Percentiles rank a stretch among this genome's conserved stretches.
phyloP scores from a whole-genome alignment of 1,140 invertebrate genomes.

The Paraescarpia echinospica region DNA sequence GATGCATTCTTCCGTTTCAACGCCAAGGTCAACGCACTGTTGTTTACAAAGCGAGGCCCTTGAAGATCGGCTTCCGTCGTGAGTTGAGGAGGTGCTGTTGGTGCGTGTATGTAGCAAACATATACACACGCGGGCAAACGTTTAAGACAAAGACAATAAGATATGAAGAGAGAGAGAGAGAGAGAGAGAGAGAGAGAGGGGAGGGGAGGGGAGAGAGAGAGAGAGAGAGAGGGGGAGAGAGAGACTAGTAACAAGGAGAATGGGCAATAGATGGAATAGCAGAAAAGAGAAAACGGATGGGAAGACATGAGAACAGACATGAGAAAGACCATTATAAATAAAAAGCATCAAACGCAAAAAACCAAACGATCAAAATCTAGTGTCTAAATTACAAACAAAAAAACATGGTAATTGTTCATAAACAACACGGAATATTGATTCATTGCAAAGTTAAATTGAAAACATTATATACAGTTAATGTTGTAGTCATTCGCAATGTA shows the following conservation, averaged over 20 bases:
- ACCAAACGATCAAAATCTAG: neutral
- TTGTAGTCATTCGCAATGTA: neutral
- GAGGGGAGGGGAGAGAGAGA: neutral
- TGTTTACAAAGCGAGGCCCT: no score
- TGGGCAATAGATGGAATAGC: neutral
- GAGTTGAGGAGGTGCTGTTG: no score
- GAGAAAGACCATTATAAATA: neutral
- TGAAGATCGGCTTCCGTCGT: no score
- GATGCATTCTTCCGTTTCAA: no score
- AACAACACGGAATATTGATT: no score
- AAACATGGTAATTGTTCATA: no score
- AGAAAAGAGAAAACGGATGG: neutral
- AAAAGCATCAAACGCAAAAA: neutral
- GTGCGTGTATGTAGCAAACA: no score
- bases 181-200: neutral
- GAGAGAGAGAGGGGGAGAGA: neutral
- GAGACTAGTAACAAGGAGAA: neutral
- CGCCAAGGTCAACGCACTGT: no score
- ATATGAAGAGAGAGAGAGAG: neutral
- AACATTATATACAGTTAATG: no score
- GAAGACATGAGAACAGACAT: neutral
- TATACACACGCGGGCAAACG: no score
- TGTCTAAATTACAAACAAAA: neutral
- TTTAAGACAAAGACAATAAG: neutral
- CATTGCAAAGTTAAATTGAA: no score